Base-by-base conservation (phyloP, 2,888 invertebrate genomes). In the Stomorhina lunata region DNA sequence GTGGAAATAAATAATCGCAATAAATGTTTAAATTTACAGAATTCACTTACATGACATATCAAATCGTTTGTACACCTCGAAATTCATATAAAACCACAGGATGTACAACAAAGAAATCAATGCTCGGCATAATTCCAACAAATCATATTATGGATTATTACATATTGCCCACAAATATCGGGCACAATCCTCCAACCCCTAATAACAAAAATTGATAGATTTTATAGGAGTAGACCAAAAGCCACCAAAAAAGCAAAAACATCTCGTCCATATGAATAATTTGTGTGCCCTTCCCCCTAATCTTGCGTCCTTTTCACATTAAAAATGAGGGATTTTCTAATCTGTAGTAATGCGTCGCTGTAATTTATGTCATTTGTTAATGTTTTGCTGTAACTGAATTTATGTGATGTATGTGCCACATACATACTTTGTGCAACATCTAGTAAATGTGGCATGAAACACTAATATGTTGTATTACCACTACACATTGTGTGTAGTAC, bases 201-300 rank as follows among this genome's bases (percentile, higher is more conserved):
- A 29, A 50, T 27, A 32, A 45, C 45, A 20, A 59, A 9, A 27
- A 29, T 34, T 4, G 6, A 34, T 10, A 22, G 17, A 59, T 27
- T 61, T 37, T 59, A 40, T 61, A 50, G 40, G 22, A 73, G n/a
- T n/a, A n/a, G n/a, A n/a, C n/a, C n/a, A n/a, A 15, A 43, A 45
- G 22, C 20, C 7, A 22, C 20, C 4, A 37, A 29, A 2, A 25
- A 40, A 12, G 55, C 53, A 53, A 20, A 27, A 1, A 48, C 37
- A 20, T 29, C 40, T 43, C 69, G 37, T 75, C 73, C 63, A 71
- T 65, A 37, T 73, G 65, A 63, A 75, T 82, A 81, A 81, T 66
- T 78, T 75, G 53, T 40, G 15, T 0, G 40, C 32, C 27, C 29
- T 37, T 6, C 10, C 27, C 17, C 20, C 71, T 25, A n/a, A n/a